These are phyloP conservation scores for Sesia apiformis DNA, from an alignment of 2,888 invertebrate genomes.

Conservation along the genomic window DNA sequence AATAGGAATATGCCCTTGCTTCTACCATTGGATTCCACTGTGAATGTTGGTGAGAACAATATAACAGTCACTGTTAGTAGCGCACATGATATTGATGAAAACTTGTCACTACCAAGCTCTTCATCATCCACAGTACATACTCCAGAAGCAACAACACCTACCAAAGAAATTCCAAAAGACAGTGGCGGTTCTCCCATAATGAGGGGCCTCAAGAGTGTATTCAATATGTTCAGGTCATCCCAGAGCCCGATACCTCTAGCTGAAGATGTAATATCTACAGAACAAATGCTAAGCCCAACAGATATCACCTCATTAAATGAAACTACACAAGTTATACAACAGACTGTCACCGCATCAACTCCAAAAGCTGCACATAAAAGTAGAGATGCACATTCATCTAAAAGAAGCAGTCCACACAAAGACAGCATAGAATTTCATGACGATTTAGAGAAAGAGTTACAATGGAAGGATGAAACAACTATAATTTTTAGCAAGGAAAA, in stretches of 20 bases:
- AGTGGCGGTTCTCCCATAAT: slow-evolving; percentile 58
- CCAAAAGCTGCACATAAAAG: slow-evolving; percentile 35
- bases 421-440: slow-evolving; percentile 57
- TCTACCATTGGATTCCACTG: slow-evolving; percentile 27
- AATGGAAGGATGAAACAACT: slow-evolving; percentile 61
- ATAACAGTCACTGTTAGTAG: slow-evolving; percentile 31
- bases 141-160: slow-evolving; percentile 58
- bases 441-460: slow-evolving; percentile 54
- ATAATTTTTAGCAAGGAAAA: slow-evolving; percentile 54
- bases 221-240: slow-evolving; percentile 60
- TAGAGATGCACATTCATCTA: slow-evolving; percentile 31
- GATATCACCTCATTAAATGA: slow-evolving; percentile 7
- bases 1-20: slow-evolving; percentile 29
- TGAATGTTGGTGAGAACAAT: slow-evolving; percentile 18
- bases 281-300: slow-evolving; percentile 10
- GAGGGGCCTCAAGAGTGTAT: slow-evolving; percentile 56
- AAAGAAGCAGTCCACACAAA: slow-evolving; percentile 47
- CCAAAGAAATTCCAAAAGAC: slow-evolving; percentile 40
- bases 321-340: slow-evolving; percentile 1
- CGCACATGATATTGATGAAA: slow-evolving; percentile 41
- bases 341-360: slow-evolving; percentile 37
- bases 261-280: slow-evolving; percentile 17
- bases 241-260: slow-evolving; percentile 50
- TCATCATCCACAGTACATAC: slow-evolving; percentile 49
- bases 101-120: slow-evolving; percentile 42